Percentiles rank a stretch among this genome's conserved stretches.
Evolutionary conservation across 2,797 vertebrate genomes (phyloP).

Genomic region (Scolopax bukidnonensis): DNA sequence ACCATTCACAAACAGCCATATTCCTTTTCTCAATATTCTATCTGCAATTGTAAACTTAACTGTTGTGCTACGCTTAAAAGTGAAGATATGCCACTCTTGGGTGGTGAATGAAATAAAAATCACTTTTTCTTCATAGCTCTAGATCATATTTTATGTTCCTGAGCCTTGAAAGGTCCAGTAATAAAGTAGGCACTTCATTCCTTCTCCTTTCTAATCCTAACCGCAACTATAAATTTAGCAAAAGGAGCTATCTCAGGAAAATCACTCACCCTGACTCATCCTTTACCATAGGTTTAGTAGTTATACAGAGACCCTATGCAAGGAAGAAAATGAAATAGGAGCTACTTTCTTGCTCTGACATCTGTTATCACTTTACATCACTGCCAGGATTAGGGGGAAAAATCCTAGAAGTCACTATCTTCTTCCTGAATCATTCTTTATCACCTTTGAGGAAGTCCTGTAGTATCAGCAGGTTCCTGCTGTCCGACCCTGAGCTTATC

Average conservation of each 20-base stretch:
- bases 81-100: background rate
- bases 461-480: background rate
- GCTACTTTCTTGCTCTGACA: background rate
- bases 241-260: background rate
- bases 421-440: background rate
- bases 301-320: background rate
- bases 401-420: background rate
- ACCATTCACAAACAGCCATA: background rate
- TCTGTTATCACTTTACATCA: background rate
- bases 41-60: background rate
- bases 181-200: background rate
- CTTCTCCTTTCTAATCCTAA: slow-evolving; percentile 4
- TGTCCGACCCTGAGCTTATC: background rate
- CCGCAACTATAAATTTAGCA: background rate
- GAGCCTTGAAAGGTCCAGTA: background rate
- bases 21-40: background rate
- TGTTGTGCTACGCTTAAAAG: background rate
- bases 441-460: background rate
- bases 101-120: background rate
- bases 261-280: background rate
- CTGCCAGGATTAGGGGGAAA: background rate
- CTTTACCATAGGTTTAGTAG: background rate
- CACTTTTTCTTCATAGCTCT: background rate
- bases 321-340: slow-evolving; percentile 1
- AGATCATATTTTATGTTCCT: background rate